Evolutionary conservation across 1,140 invertebrate species (phyloP).

Genomic region (Mesaphorura yosii): DNA sequence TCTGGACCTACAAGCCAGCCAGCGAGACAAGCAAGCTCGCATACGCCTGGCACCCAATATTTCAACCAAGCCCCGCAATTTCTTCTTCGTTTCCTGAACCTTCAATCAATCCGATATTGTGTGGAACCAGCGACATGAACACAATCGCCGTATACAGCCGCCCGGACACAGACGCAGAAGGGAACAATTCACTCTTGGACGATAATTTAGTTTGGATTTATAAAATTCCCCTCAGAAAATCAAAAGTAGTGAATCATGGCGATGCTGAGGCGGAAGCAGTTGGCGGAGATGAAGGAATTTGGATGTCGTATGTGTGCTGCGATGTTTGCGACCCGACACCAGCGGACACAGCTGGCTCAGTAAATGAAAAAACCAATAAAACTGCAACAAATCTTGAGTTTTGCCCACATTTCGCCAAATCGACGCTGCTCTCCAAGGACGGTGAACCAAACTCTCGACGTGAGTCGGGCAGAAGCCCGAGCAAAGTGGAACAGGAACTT

Average conservation of each 20-base stretch:
- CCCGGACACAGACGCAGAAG: not conserved
- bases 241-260: not conserved
- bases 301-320: constrained; percentile 31
- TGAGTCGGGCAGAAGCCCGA: too few species aligned
- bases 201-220: constrained; percentile 25
- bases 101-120: constrained; percentile 18
- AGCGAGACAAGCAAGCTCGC: not conserved
- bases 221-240: constrained; percentile 19
- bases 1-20: constrained; percentile 18
- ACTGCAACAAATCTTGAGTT: constrained; percentile 21
- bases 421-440: too few species aligned
- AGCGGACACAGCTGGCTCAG: too few species aligned
- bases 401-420: constrained; percentile 28
- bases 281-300: constrained; percentile 20
- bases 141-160: too few species aligned
- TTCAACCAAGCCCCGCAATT: constrained; percentile 13
- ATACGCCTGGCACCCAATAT: constrained; percentile 18
- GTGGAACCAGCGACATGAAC: constrained; percentile 7
- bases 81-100: constrained; percentile 19
- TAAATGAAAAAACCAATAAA: constrained; percentile 13
- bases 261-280: too few species aligned
- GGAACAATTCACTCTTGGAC: constrained; percentile 11
- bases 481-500: too few species aligned
- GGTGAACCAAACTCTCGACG: too few species aligned
- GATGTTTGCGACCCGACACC: constrained; percentile 29